phyloP scores from a whole-genome alignment of 2,888 invertebrate genomes.

The Melanargia galathea region DNA sequence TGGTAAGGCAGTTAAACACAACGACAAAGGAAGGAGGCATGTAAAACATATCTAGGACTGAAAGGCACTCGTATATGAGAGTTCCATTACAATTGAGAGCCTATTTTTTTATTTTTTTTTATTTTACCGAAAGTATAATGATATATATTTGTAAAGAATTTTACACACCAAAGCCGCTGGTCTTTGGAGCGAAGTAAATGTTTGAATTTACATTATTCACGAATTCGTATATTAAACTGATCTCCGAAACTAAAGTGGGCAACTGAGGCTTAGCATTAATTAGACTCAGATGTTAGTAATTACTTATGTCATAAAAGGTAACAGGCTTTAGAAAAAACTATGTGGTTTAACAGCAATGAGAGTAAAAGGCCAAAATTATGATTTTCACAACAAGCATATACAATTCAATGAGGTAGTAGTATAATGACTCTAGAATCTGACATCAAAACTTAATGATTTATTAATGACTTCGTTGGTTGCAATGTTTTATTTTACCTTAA shows the following conservation, averaged over 20 bases:
- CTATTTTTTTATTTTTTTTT: not conserved
- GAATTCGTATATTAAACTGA: not conserved
- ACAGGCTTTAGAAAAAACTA: too few relatives aligned
- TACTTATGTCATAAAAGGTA: too few relatives aligned
- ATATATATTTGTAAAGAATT: not conserved
- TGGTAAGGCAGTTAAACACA: not conserved
- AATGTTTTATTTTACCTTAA: not conserved
- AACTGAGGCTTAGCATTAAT: not conserved
- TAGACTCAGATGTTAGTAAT: not conserved
- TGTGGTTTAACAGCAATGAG: not conserved
- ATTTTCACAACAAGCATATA: slow-evolving; percentile 54
- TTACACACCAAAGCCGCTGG: not conserved
- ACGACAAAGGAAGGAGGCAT: not conserved
- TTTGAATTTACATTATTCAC: not conserved
- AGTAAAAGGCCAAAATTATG: not conserved
- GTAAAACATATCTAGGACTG: not conserved
- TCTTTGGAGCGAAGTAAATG: not conserved
- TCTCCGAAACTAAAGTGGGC: not conserved
- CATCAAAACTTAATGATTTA: slow-evolving; percentile 36
- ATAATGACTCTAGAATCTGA: slow-evolving; percentile 37
- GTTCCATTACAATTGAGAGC: not conserved
- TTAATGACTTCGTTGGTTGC: slow-evolving; percentile 30
- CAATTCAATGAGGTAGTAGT: slow-evolving; percentile 56
- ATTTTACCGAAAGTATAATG: not conserved
- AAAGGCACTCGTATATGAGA: not conserved